Conservation (phyloP, 2,888 invertebrate species). For the Branchipolynoe longqiensis region DNA sequence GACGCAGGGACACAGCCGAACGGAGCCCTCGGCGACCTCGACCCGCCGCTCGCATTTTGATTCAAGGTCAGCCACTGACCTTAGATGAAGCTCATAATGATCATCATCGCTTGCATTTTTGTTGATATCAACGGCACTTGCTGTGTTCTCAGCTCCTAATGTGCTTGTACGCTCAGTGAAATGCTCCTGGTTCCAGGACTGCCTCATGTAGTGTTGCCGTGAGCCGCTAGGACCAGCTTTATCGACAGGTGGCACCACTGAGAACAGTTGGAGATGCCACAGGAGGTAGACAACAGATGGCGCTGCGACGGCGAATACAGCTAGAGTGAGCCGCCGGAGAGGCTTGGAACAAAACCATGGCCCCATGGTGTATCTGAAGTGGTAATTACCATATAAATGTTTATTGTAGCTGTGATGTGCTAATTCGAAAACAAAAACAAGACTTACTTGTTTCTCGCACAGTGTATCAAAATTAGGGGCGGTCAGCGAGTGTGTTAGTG, state of each 20-base stretch:
- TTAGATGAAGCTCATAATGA: not conserved
- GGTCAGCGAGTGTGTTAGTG: too few species aligned
- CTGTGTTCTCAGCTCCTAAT: not conserved
- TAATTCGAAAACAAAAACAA: too few species aligned
- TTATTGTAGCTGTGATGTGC: too few species aligned
- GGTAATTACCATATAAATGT: too few species aligned
- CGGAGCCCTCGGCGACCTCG: not conserved
- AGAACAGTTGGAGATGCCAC: not conserved
- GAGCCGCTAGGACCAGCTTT: not conserved
- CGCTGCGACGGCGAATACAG: too few species aligned
- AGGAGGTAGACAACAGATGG: constrained; percentile 9
- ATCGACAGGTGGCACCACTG: not conserved
- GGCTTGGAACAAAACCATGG: too few species aligned
- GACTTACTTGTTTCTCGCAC: too few species aligned
- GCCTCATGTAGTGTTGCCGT: not conserved
- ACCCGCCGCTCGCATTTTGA: not conserved
- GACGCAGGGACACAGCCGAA: constrained; percentile 13
- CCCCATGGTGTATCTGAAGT: too few species aligned
- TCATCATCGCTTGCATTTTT: too few species aligned
- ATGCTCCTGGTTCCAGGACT: not conserved
- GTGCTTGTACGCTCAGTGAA: not conserved
- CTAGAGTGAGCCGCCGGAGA: too few species aligned
- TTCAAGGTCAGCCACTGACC: not conserved
- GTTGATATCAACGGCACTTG: too few species aligned
- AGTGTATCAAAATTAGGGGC: too few species aligned